phyloP scores from a whole-genome alignment of 2,888 invertebrate species.

The Incurvaria masculella region DNA sequence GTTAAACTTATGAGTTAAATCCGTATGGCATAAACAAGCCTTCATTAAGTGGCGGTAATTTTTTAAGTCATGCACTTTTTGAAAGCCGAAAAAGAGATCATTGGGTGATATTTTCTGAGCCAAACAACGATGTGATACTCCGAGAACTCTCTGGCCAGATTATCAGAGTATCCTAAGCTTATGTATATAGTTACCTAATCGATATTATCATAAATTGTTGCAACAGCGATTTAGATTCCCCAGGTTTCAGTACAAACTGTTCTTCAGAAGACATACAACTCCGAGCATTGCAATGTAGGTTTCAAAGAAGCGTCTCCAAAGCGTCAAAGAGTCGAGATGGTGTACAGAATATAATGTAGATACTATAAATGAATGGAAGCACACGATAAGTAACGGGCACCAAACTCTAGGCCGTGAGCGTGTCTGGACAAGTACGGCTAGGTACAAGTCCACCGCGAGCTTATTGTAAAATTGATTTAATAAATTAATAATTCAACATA shows the following conservation, averaged over 20 bases:
- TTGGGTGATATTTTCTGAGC: constrained; percentile 55
- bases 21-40: constrained; percentile 55
- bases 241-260: constrained; percentile 32
- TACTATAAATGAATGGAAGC: neutral
- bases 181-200: constrained; percentile 47
- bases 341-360: neutral
- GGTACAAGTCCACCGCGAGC: neutral
- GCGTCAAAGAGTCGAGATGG: no score
- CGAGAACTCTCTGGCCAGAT: constrained; percentile 57
- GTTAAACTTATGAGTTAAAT: constrained; percentile 56
- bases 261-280: constrained; percentile 19
- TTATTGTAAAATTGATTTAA: neutral
- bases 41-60: constrained; percentile 51
- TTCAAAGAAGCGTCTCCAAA: no score
- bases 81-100: constrained; percentile 57
- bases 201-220: neutral
- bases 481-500: neutral
- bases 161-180: constrained; percentile 56
- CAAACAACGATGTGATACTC: constrained; percentile 53
- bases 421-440: neutral
- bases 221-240: neutral
- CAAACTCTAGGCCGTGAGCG: neutral
- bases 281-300: neutral
- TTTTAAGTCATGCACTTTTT: constrained; percentile 54
- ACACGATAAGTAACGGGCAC: neutral